phyloP scores from a whole-genome alignment of 1,140 invertebrate genomes.

The Platyscapa corneri region DNA sequence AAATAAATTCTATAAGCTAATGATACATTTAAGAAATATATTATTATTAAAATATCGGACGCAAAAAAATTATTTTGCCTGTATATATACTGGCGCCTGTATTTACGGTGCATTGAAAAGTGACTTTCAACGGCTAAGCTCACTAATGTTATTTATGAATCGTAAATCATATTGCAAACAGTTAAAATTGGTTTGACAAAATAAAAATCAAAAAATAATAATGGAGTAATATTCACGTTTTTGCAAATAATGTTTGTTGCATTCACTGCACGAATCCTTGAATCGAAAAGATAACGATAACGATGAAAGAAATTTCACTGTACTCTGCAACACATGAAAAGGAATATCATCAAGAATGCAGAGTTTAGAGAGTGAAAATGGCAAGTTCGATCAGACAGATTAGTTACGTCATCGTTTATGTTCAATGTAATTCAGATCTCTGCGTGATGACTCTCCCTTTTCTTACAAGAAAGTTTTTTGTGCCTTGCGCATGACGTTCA shows the following conservation, averaged over 20 bases:
- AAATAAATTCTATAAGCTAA: no score
- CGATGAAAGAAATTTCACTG: neutral
- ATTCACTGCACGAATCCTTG: neutral
- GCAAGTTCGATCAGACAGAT: slow-evolving; percentile 44
- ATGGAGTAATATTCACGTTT: neutral
- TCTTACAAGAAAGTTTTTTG: slow-evolving; percentile 27
- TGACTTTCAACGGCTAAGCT: no score
- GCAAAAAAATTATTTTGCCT: neutral
- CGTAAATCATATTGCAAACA: neutral
- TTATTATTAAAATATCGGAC: neutral
- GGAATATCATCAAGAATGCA: neutral
- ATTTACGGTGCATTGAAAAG: no score
- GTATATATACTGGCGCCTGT: no score
- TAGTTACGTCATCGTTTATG: slow-evolving; percentile 47
- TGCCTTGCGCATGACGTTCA: slow-evolving; percentile 33
- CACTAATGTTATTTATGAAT: no score
- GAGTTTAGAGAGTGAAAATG: slow-evolving; percentile 26
- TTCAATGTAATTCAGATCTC: slow-evolving; percentile 43
- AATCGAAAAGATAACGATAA: neutral
- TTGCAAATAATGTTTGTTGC: neutral
- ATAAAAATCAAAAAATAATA: neutral
- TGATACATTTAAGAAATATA: no score
- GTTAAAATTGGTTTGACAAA: neutral
- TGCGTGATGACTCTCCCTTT: slow-evolving; percentile 35
- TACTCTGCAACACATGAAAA: neutral